Base-by-base conservation (phyloP, 2,113 vertebrate genomes). In the Odobenus rosmarus region DNA sequence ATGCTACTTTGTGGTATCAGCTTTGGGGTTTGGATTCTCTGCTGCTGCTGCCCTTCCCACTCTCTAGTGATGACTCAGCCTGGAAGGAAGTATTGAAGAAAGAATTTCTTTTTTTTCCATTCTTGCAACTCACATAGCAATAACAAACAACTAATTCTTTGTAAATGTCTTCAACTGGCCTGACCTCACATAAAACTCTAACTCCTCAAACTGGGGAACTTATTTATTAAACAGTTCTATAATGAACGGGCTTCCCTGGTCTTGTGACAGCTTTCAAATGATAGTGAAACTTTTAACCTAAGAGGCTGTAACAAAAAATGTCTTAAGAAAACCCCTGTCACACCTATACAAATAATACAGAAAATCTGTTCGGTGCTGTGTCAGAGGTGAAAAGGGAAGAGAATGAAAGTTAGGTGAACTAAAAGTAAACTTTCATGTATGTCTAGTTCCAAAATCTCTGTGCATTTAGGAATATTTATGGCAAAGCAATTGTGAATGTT, bases 41-140 rank as follows among this genome's bases (percentile, higher is more conserved):
- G 99, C 99, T 95, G 97, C 99, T 93, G 97, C 92, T 98, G 99
- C 99, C 99, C 99, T 99, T 99, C 99, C 99, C 99, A 99, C 98
- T 99, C 99, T 99, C 98, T 98, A 99, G 98, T 97, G 99, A 99
- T 99, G 99, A 99, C 99, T 99, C 99, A 99, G 99, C 99, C 99
- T 99, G 99, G 98, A 99, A 99, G 98, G 98, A 99, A 99, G 99
- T 99, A 99, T 99, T 99, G 99, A 98, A 99, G 97, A 99, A 99
- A 98, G 98, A 98, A 99, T 98, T 97, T 98, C 98, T 99, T 98
- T 98, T 98, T 95, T 98, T 99, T 98, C 98, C 98, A 98, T 97
- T 98, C 99, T 99, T 99, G 99, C 96, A 97, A 97, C 94, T 98
- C 98, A 98, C 98, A 99, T 94, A 98, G 98, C 99, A 99, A 99